Evolutionary conservation across 2,797 vertebrate genomes (phyloP).

Genomic region (Melanotaenia trifasciata): DNA sequence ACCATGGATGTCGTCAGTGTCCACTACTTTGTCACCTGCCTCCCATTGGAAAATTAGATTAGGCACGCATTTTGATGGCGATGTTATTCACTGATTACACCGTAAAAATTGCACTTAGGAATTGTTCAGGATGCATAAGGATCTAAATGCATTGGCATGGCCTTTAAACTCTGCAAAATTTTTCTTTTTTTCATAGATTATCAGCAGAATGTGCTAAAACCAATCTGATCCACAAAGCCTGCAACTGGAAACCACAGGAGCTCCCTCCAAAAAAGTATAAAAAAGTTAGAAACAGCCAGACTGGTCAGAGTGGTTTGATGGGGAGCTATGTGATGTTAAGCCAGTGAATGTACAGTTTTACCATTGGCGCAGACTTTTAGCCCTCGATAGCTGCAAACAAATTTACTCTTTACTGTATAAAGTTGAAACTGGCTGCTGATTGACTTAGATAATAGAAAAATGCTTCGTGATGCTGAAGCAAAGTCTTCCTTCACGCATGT

Average conservation of each 20-base stretch:
- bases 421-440: constrained; percentile 45
- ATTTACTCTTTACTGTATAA: constrained; percentile 19
- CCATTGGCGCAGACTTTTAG: constrained; percentile 9
- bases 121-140: background rate
- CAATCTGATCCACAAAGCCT: background rate
- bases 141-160: background rate
- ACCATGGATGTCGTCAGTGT: no score
- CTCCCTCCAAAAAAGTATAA: no score
- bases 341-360: background rate
- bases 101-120: background rate
- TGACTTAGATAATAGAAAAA: constrained; percentile 61
- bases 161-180: no score
- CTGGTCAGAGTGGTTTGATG: no score
- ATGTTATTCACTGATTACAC: background rate
- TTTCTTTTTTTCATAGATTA: background rate
- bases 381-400: constrained; percentile 23
- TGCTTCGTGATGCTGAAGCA: constrained; percentile 34
- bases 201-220: background rate
- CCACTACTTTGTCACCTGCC: no score
- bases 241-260: background rate
- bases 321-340: background rate
- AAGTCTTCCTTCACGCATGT: constrained; percentile 33
- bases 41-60: background rate
- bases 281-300: no score
- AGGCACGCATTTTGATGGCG: background rate